phyloP scores from a whole-genome alignment of 2,113 vertebrate species.

The Oxyruncus cristatus region DNA sequence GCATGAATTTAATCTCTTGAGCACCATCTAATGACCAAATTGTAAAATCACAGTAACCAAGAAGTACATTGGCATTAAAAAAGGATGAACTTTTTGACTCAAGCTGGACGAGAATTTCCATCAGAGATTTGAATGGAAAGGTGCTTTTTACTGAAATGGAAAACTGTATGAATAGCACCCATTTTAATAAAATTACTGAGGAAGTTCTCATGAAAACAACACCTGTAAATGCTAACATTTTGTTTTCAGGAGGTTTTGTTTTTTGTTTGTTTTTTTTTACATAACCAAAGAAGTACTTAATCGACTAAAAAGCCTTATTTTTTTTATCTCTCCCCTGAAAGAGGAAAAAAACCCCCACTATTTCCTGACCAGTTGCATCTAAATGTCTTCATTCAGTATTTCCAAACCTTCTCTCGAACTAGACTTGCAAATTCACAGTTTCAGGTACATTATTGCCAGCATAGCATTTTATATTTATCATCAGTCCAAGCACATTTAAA shows the following conservation, averaged over 20 bases:
- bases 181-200: neutral
- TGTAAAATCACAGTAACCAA: slow-evolving; percentile 23
- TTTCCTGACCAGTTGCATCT: neutral
- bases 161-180: neutral
- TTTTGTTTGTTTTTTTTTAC: neutral
- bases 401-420: neutral
- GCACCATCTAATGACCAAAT: slow-evolving; percentile 60
- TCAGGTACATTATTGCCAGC: neutral
- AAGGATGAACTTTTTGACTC: neutral
- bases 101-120: neutral
- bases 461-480: neutral
- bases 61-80: neutral
- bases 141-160: neutral
- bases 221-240: neutral
- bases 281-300: neutral
- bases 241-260: neutral
- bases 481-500: neutral
- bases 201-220: neutral
- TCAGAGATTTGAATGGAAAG: neutral
- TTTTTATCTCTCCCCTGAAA: neutral
- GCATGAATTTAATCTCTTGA: slow-evolving; percentile 38
- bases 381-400: neutral
- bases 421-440: neutral
- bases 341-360: neutral
- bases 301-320: neutral